Percentiles rank a stretch among this genome's conserved stretches.
Evolutionary conservation across 92 coral and sea anemone species (phyloP).

Genomic region (Pocillopora meandrina): DNA sequence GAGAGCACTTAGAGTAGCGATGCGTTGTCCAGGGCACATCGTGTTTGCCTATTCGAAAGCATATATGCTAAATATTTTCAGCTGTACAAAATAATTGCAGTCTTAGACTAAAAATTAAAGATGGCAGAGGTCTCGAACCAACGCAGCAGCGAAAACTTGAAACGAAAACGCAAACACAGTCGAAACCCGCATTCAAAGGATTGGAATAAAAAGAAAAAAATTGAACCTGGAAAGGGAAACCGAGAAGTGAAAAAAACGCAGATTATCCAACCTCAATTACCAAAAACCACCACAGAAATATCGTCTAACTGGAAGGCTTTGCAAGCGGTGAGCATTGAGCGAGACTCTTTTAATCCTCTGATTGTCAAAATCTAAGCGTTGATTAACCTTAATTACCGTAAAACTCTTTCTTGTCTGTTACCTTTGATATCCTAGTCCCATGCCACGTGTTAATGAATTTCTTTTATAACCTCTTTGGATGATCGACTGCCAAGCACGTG

Average conservation of each 20-base stretch:
- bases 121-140: slow-evolving; percentile 26
- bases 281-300: slow-evolving; percentile 80
- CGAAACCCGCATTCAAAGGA: slow-evolving; percentile 1
- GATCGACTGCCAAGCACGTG: no score
- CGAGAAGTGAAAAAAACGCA: slow-evolving; percentile 14
- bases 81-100: slow-evolving; percentile 2
- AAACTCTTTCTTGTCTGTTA: no score
- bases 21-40: background rate
- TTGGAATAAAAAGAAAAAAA: slow-evolving; percentile 18
- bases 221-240: slow-evolving; percentile 29
- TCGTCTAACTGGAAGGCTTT: slow-evolving; percentile 93
- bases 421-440: no score
- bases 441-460: no score
- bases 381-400: background rate
- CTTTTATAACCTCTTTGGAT: no score
- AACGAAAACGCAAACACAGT: slow-evolving; percentile 4
- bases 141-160: background rate
- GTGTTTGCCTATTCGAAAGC: background rate
- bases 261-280: slow-evolving; percentile 66
- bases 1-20: background rate
- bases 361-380: background rate
- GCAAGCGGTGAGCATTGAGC: slow-evolving; percentile 58
- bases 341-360: background rate
- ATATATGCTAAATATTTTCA: background rate
- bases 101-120: background rate